A percentile compares a stretch with the other conserved stretches of the same genome.
Evolutionary conservation across 2,113 vertebrate genomes (phyloP).

Genomic region (Apistogramma diplotaenia): DNA sequence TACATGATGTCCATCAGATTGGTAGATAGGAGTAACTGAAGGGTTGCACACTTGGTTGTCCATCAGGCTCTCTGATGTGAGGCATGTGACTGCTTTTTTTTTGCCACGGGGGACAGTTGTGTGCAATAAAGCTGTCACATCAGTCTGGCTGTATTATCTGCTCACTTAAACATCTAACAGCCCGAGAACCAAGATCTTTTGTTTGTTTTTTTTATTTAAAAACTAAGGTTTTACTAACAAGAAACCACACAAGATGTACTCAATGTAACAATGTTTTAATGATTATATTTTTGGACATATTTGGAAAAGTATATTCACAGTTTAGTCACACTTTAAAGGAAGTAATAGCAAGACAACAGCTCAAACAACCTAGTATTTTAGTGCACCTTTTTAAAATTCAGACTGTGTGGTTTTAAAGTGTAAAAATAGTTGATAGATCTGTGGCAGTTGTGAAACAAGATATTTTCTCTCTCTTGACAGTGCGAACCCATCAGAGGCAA

Average conservation of each 20-base stretch:
- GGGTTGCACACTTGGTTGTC: slow-evolving; percentile 25
- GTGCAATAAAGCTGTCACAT: slow-evolving; percentile 6
- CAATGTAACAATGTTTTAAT: not conserved
- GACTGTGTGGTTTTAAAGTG: not conserved
- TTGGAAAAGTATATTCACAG: not conserved
- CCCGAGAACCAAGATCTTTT: not conserved
- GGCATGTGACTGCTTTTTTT: not conserved
- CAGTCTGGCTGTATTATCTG: not conserved
- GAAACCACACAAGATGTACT: not conserved
- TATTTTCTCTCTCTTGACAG: slow-evolving; percentile 70
- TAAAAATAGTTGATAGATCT: not conserved
- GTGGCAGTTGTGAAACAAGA: not conserved
- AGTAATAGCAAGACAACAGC: not conserved
- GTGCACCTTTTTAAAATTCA: not conserved
- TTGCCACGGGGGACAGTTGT: slow-evolving; percentile 44
- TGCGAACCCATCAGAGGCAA: slow-evolving; percentile 80
- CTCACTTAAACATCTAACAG: not conserved
- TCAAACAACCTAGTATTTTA: not conserved
- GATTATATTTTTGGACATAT: not conserved
- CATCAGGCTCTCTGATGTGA: slow-evolving; percentile 14
- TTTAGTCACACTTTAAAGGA: not conserved
- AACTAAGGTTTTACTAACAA: not conserved
- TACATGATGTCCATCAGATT: slow-evolving; percentile 43
- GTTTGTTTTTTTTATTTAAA: not conserved
- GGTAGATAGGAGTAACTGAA: slow-evolving; percentile 56